phyloP scores from a whole-genome alignment of 2,797 vertebrate genomes.

The Neosalanx taihuensis region DNA sequence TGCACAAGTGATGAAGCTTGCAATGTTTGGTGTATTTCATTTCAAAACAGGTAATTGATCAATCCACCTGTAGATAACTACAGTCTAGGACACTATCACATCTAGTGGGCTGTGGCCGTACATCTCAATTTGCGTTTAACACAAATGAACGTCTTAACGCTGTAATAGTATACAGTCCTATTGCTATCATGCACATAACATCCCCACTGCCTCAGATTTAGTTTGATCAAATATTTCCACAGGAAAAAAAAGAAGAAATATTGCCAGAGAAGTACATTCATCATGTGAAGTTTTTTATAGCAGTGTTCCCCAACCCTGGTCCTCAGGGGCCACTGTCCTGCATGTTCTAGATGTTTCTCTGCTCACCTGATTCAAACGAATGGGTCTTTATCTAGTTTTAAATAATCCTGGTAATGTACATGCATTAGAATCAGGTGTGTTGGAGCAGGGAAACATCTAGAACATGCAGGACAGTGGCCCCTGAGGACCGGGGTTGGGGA shows the following conservation, averaged over 20 bases:
- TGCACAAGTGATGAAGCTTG: too few relatives aligned
- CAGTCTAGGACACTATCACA: too few relatives aligned
- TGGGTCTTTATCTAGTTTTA: too few relatives aligned
- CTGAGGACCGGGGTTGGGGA: too few relatives aligned
- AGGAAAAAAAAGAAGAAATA: constrained; percentile 53
- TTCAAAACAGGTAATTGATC: background rate
- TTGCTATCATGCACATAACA: constrained; percentile 4
- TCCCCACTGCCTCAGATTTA: constrained; percentile 17
- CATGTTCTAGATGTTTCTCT: too few relatives aligned
- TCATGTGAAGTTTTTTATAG: constrained; percentile 18
- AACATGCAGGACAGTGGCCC: too few relatives aligned
- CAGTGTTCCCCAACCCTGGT: background rate
- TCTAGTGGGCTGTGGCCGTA: background rate
- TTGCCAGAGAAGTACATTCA: constrained; percentile 28
- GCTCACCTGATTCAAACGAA: too few relatives aligned
- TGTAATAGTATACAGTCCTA: background rate
- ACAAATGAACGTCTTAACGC: background rate
- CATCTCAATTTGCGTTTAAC: constrained; percentile 1
- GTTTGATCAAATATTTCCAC: constrained; percentile 63
- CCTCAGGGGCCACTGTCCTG: too few relatives aligned
- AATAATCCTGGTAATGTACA: too few relatives aligned
- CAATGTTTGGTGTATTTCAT: background rate
- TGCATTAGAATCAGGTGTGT: too few relatives aligned
- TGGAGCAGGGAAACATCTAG: too few relatives aligned
- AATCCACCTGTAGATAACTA: too few relatives aligned